These are phyloP conservation scores for Okapia johnstoni DNA, from an alignment of 2,113 vertebrate genomes.

Conservation along the genomic window DNA sequence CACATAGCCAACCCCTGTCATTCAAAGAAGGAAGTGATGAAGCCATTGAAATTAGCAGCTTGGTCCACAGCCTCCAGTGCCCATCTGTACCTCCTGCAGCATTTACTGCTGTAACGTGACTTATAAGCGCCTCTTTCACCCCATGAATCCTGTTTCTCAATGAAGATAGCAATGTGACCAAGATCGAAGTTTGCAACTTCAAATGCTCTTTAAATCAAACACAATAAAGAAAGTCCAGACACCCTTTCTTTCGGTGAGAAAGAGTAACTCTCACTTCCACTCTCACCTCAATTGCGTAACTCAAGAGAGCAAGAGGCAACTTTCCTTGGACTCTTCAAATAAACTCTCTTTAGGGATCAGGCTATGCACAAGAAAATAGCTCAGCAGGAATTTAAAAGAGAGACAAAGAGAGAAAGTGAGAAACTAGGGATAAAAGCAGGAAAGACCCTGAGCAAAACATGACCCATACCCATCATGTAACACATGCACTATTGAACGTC, in stretches of 20 bases:
- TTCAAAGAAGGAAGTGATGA: not conserved
- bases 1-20: not conserved
- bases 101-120: not conserved
- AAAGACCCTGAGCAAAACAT: slow-evolving; percentile 48
- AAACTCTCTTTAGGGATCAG: slow-evolving; percentile 62
- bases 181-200: slow-evolving; percentile 52
- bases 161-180: not conserved
- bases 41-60: not conserved
- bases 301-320: slow-evolving; percentile 58
- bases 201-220: slow-evolving; percentile 66
- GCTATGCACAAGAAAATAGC: slow-evolving; percentile 59
- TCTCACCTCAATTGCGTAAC: slow-evolving; percentile 40
- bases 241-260: slow-evolving; percentile 31
- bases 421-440: slow-evolving; percentile 59
- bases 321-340: slow-evolving; percentile 68
- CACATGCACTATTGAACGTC: slow-evolving; percentile 9
- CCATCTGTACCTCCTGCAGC: not conserved
- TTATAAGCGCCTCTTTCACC: not conserved
- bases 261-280: slow-evolving; percentile 5
- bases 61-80: not conserved
- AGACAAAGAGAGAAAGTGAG: not conserved
- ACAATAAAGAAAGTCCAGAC: slow-evolving; percentile 45
- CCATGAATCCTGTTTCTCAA: slow-evolving; percentile 10
- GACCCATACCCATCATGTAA: slow-evolving; percentile 10
- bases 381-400: slow-evolving; percentile 58